These are phyloP conservation scores for Aphyosemion australe DNA, from an alignment of 2,113 vertebrate genomes.

Conservation along the genomic window DNA sequence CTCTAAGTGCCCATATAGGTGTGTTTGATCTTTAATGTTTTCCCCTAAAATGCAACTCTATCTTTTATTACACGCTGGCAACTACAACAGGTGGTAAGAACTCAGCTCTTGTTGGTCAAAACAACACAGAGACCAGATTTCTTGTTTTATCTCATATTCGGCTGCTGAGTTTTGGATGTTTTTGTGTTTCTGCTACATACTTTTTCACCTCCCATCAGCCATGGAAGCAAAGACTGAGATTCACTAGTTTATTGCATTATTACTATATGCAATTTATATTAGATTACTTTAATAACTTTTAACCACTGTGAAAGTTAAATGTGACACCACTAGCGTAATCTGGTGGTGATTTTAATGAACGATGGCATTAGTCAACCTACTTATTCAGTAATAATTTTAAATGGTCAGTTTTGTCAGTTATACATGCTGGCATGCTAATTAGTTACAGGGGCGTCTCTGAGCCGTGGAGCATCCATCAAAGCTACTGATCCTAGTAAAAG, in stretches of 20 bases:
- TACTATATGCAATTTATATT: too few species aligned
- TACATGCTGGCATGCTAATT: too few species aligned
- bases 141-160: conserved; percentile 38
- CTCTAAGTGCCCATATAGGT: conserved; percentile 21
- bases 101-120: conserved; percentile 73
- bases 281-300: too few species aligned
- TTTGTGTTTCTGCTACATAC: conserved; percentile 32
- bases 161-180: conserved; percentile 47
- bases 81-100: conserved; percentile 84
- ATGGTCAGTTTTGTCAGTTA: too few species aligned
- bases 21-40: conserved; percentile 46
- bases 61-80: conserved; percentile 85
- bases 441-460: too few species aligned
- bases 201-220: conserved; percentile 57
- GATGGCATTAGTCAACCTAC: too few species aligned
- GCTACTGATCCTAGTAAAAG: too few species aligned
- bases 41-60: conserved; percentile 77
- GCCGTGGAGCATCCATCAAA: too few species aligned
- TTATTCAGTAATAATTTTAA: too few species aligned
- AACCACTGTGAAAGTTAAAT: too few species aligned
- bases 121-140: conserved; percentile 45
- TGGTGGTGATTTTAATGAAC: too few species aligned
- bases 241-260: background rate
- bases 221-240: conserved; percentile 62
- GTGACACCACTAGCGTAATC: too few species aligned